Percentiles rank a stretch among this genome's conserved stretches.
Conservation (phyloP, 2,797 vertebrate genomes). For the Tachyglossus aculeatus region DNA sequence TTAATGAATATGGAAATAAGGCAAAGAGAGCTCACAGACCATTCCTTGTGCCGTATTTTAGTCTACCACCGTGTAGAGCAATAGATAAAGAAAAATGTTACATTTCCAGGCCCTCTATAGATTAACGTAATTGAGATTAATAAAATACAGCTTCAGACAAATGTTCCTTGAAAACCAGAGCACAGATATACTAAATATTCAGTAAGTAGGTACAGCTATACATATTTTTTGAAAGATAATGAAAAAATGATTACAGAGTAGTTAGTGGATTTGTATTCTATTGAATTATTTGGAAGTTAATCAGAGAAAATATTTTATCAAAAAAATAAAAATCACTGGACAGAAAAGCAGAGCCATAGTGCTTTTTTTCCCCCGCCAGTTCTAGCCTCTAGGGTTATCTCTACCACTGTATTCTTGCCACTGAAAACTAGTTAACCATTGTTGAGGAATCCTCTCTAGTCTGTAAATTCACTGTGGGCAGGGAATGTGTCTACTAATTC, state of each 20-base stretch:
- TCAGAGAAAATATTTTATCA: neutral
- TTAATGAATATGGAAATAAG: slow-evolving; percentile 13
- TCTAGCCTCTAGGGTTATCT: neutral
- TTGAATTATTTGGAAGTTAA: slow-evolving; percentile 1
- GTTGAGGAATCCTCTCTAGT: too few relatives aligned
- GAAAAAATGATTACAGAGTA: too few relatives aligned
- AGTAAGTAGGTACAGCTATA: too few relatives aligned
- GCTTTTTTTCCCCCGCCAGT: slow-evolving; percentile 10
- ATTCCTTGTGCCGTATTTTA: neutral
- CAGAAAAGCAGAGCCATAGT: neutral
- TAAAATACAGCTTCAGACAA: too few relatives aligned
- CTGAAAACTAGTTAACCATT: neutral
- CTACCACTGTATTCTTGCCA: neutral
- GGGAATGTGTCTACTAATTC: too few relatives aligned
- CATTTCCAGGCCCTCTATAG: neutral
- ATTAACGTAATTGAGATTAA: too few relatives aligned
- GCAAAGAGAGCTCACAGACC: slow-evolving; percentile 3
- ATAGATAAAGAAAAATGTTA: slow-evolving; percentile 7
- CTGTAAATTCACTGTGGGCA: too few relatives aligned
- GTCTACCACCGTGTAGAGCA: neutral
- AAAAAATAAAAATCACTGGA: neutral
- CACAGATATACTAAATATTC: neutral
- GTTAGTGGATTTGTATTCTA: too few relatives aligned
- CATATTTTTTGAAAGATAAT: too few relatives aligned
- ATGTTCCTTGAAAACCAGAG: neutral